Conservation (phyloP, 2,888 invertebrate species). For the Drosophila stalkeri region DNA sequence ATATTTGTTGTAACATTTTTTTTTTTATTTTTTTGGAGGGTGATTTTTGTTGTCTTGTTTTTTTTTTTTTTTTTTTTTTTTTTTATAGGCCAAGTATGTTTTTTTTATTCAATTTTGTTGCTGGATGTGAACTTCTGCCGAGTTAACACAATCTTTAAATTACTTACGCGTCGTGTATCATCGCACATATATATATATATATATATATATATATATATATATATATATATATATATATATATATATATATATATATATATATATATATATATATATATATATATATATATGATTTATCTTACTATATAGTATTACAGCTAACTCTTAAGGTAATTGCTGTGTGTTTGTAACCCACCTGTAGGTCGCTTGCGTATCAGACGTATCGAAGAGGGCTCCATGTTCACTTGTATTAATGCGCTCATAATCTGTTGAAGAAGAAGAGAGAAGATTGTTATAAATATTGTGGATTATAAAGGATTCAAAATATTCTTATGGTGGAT, state of each 20-base stretch:
- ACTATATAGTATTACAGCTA: slow-evolving; percentile 17
- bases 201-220: slow-evolving; percentile 30
- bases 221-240: slow-evolving; percentile 25
- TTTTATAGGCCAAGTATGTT: slow-evolving; percentile 41
- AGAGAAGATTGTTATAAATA: neutral
- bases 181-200: slow-evolving; percentile 17
- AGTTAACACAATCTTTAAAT: slow-evolving; percentile 43
- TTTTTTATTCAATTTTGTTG: slow-evolving; percentile 50
- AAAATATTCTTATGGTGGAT: too few species aligned
- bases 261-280: slow-evolving; percentile 22
- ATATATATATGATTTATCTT: slow-evolving; percentile 33
- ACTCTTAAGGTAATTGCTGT: slow-evolving; percentile 13
- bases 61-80: slow-evolving; percentile 25
- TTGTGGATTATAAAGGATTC: too few species aligned
- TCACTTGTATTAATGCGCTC: slow-evolving; percentile 90
- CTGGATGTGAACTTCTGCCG: slow-evolving; percentile 52
- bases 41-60: slow-evolving; percentile 39
- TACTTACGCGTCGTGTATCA: slow-evolving; percentile 47
- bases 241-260: slow-evolving; percentile 22
- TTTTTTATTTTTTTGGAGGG: slow-evolving; percentile 24
- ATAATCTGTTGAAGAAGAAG: slow-evolving; percentile 88
- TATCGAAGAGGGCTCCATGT: slow-evolving; percentile 92
- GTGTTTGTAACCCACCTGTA: slow-evolving; percentile 88
- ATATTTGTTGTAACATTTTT: slow-evolving; percentile 74
- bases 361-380: slow-evolving; percentile 93